Evolutionary conservation across 2,888 invertebrate genomes (phyloP), one percentile per base, ranked within the genome.

Genomic region (Tachina fera): DNA sequence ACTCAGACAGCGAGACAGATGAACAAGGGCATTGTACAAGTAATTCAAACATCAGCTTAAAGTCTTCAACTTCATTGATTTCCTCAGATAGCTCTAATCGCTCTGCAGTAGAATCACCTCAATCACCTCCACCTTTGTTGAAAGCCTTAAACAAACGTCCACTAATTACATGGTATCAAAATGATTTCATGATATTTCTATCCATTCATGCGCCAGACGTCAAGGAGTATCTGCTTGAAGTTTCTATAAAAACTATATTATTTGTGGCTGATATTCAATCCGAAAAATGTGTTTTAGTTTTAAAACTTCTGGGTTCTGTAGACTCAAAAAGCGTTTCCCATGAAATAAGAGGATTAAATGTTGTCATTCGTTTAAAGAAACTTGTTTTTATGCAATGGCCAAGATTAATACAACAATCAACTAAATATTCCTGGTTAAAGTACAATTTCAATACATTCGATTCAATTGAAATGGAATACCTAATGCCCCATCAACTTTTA

Each of bases 331-430:
- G 82, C 13, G 88, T 89, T 9, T 88, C 89, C 0, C 90, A 91
- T 80, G 90, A 90, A 82, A 88, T 91, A 68, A 89, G 90, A 60
- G 91, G 91, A 0, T 61, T 91, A 1, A 89, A 89, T 86, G 89
- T 91, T 0, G 82, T 89, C 4, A 88, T 91, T 61, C 89, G 90
- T 39, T 83, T 91, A 45, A 87, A 88, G 0, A 91, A 91, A 72
- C 87, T 80, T n/a, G 65, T 89, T 13, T 88, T 72, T 68, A 87
- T 89, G 76, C 79, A 87, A 22, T 90, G 89, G 89, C 89, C 90
- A n/a, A 88, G 89, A 13, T 75, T 90, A 19, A 49, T 90, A 6
- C 49, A 87, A 43, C 86, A 88, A 60, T 53, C 88, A 1, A 87
- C 85, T 1, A 89, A 88, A 61, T 88, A 86, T 63, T 82, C 88